These are phyloP conservation scores for Drosophila siamana DNA, from an alignment of 2,888 invertebrate species.

Conservation along the genomic window DNA sequence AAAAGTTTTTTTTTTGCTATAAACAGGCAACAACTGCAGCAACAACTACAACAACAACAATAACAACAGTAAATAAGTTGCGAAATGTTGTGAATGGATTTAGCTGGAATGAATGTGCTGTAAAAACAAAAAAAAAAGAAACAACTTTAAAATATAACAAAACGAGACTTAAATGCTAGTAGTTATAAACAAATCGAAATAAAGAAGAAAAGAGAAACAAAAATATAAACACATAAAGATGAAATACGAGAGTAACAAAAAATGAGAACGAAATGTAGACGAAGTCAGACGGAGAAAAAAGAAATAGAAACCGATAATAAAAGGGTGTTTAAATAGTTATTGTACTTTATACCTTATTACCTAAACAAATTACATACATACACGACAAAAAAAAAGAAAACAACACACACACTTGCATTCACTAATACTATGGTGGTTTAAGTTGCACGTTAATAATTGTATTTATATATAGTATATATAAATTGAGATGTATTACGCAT, in stretches of 20 bases:
- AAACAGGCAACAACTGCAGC: conserved; percentile 50
- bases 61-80: conserved; percentile 37
- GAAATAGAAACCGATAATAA: conserved; percentile 24
- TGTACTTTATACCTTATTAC: conserved; percentile 65
- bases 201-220: conserved; percentile 18
- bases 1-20: conserved; percentile 58
- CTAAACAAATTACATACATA: conserved; percentile 53
- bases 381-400: conserved; percentile 22
- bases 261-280: conserved; percentile 28
- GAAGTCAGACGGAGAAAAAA: conserved; percentile 22
- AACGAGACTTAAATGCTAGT: conserved; percentile 57
- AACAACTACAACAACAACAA: no score
- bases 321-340: conserved; percentile 70
- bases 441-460: conserved; percentile 78
- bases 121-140: conserved; percentile 37
- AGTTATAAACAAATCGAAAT: conserved; percentile 43
- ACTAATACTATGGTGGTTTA: conserved; percentile 63
- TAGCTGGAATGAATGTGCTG: conserved; percentile 42
- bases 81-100: conserved; percentile 41
- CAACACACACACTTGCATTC: conserved; percentile 32
- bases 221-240: conserved; percentile 14
- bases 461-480: conserved; percentile 73
- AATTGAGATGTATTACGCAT: conserved; percentile 70
- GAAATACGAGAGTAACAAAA: conserved; percentile 10
- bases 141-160: conserved; percentile 10